phyloP scores from a whole-genome alignment of 2,113 vertebrate genomes.

The Platysteira castanea region DNA sequence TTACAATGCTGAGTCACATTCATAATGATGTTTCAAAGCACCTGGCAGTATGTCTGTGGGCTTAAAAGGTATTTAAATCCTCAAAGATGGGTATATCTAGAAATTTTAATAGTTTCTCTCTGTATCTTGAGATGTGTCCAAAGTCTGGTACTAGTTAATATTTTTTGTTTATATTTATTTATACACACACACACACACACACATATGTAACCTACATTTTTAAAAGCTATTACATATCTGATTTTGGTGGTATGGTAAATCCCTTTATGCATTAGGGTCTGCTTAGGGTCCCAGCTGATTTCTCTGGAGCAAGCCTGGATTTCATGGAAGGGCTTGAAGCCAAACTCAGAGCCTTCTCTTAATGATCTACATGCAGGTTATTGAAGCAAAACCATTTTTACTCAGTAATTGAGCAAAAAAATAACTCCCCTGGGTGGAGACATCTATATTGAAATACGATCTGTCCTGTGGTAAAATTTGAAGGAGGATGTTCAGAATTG shows the following conservation, averaged over 20 bases:
- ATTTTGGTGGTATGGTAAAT: neutral
- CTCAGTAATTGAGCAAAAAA: neutral
- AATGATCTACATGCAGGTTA: neutral
- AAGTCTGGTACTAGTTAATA: neutral
- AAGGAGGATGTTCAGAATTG: neutral
- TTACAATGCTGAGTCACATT: neutral
- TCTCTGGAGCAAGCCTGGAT: neutral
- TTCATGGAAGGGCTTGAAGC: neutral
- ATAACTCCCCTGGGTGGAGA: neutral
- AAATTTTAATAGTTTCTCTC: neutral
- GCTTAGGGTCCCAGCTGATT: neutral
- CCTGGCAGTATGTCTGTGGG: neutral
- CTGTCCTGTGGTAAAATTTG: neutral
- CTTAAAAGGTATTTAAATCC: neutral
- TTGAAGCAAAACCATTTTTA: neutral
- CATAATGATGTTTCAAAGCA: neutral
- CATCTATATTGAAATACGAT: neutral
- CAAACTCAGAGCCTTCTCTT: neutral
- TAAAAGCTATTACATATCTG: neutral
- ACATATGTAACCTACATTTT: neutral
- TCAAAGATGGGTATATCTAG: neutral
- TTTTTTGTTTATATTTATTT: neutral
- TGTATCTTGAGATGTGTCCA: neutral
- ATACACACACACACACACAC: rapidly evolving
- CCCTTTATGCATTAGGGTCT: neutral